These are phyloP conservation scores for Artibeus lituratus DNA, from an alignment of 2,797 vertebrate species.

Conservation along the genomic window DNA sequence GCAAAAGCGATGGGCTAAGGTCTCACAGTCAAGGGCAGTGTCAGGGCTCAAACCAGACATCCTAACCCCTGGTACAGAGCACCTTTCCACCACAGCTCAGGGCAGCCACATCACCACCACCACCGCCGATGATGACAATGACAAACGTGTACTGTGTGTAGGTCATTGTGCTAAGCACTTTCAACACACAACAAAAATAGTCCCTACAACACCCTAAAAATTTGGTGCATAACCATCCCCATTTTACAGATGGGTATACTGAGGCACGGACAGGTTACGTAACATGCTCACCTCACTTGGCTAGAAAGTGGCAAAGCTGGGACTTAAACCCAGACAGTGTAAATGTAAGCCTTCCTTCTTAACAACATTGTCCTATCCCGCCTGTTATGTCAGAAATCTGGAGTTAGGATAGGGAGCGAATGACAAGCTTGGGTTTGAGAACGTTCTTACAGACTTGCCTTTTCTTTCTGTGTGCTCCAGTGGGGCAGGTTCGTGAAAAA, in stretches of 20 bases:
- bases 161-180: neutral
- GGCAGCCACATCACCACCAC: neutral
- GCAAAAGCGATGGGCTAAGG: neutral
- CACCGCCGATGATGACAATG: neutral
- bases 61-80: neutral
- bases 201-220: neutral
- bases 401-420: neutral
- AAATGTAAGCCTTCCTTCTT: neutral
- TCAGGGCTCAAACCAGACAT: neutral
- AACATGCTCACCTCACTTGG: neutral
- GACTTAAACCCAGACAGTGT: neutral
- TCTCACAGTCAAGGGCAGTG: neutral
- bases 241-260: slow-evolving; percentile 1
- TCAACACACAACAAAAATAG: neutral
- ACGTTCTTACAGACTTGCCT: slow-evolving; percentile 29
- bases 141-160: neutral
- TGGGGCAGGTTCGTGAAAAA: neutral
- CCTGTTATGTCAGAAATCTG: slow-evolving; percentile 4
- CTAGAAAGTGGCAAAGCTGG: neutral
- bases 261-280: neutral
- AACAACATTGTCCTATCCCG: neutral
- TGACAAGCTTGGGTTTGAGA: neutral
- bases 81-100: neutral
- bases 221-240: neutral
- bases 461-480: neutral